These are phyloP conservation scores for Lepisosteus osseus DNA, from an alignment of 2,113 vertebrate genomes.

Conservation along the genomic window DNA sequence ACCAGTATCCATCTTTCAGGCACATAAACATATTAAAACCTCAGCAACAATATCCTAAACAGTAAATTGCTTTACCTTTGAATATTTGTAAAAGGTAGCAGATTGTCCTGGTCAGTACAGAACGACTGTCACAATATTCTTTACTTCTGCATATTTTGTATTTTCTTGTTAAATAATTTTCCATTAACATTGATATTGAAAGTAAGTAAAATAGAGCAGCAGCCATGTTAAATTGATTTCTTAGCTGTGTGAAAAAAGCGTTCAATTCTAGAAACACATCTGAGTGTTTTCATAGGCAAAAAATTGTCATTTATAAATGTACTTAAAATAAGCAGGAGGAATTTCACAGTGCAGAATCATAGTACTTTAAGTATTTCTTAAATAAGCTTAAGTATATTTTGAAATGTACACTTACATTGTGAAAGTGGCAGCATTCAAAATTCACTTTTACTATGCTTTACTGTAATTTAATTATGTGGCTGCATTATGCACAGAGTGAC, in stretches of 20 bases:
- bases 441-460: slow-evolving; percentile 16
- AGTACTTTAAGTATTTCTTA: slow-evolving; percentile 33
- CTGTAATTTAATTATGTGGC: slow-evolving; percentile 23
- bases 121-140: no score
- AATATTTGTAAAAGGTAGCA: slow-evolving; percentile 40
- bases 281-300: no score
- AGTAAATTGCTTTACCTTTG: slow-evolving; percentile 50
- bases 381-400: slow-evolving; percentile 43
- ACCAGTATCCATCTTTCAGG: slow-evolving; percentile 25
- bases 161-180: no score
- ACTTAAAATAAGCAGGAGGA: slow-evolving; percentile 35
- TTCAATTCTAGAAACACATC: slow-evolving; percentile 23
- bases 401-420: slow-evolving; percentile 35
- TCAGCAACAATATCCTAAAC: slow-evolving; percentile 27
- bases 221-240: slow-evolving; percentile 34
- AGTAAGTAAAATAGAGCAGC: slow-evolving; percentile 46
- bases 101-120: slow-evolving; percentile 33
- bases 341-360: slow-evolving; percentile 9
- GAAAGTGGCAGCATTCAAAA: slow-evolving; percentile 37
- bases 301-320: slow-evolving; percentile 1
- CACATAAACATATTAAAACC: slow-evolving; percentile 35
- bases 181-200: slow-evolving; percentile 28
- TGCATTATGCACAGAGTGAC: slow-evolving; percentile 18
- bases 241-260: slow-evolving; percentile 47
- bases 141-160: no score